A percentile compares a stretch with the other conserved stretches of the same genome.
Evolutionary conservation across 2,113 vertebrate genomes (phyloP).

Genomic region (Poeciliopsis turrubarensis): DNA sequence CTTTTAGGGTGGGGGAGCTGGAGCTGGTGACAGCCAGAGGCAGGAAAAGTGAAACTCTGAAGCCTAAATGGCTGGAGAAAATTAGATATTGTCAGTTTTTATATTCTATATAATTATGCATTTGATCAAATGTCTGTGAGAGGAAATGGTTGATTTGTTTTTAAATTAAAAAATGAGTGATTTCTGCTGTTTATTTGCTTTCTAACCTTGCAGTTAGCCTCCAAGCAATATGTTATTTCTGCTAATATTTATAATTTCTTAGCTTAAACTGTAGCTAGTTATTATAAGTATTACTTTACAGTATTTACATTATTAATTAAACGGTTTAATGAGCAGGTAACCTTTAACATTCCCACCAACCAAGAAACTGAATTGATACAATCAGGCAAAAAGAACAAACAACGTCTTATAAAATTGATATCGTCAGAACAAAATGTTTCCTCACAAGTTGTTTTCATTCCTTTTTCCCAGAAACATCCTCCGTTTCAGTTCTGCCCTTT

Average conservation of each 20-base stretch:
- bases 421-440: background rate
- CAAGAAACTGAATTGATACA: background rate
- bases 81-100: background rate
- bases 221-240: background rate
- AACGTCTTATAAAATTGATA: background rate
- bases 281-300: background rate
- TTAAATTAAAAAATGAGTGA: background rate
- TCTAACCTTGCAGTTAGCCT: background rate
- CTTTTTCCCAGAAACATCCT: background rate
- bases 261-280: background rate
- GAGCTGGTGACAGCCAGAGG: background rate
- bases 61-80: background rate
- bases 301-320: background rate
- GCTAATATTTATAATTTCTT: background rate
- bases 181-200: background rate
- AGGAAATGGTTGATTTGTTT: background rate
- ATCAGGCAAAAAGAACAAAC: background rate
- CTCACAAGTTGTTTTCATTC: background rate
- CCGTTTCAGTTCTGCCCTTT: background rate
- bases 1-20: background rate
- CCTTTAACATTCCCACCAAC: background rate
- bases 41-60: background rate
- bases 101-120: background rate
- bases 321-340: background rate
- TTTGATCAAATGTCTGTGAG: background rate